phyloP scores from a whole-genome alignment of 2,797 vertebrate genomes.

The Darevskia nairensis region DNA sequence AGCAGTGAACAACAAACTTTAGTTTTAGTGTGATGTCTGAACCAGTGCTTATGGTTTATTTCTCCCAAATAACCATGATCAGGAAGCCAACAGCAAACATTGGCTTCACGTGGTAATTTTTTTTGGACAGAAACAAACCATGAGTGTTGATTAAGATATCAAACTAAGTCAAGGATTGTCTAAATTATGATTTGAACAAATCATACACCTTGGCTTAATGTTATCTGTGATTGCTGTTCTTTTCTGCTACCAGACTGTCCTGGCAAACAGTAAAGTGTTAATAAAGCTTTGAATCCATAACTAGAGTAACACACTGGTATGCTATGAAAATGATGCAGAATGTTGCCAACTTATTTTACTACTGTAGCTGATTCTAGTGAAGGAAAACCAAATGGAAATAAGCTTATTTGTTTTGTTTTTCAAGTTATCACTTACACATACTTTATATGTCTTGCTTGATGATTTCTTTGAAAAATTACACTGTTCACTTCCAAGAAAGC shows the following conservation, averaged over 20 bases:
- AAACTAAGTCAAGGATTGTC: too few species aligned
- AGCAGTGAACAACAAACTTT: not conserved
- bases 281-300: constrained; percentile 47
- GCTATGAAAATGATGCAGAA: not conserved
- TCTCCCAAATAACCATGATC: not conserved
- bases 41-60: not conserved
- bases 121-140: not conserved
- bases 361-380: not conserved
- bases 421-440: not conserved
- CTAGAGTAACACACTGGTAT: constrained; percentile 50
- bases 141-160: too few species aligned
- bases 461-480: not conserved
- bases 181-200: too few species aligned
- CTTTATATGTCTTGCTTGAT: not conserved
- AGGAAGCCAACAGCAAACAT: not conserved
- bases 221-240: constrained; percentile 36
- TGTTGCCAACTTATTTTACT: constrained; percentile 2
- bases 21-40: not conserved
- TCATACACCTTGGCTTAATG: not conserved
- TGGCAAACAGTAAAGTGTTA: constrained; percentile 48
- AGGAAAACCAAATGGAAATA: not conserved
- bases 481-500: not conserved
- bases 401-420: not conserved
- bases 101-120: not conserved
- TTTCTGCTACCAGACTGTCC: constrained; percentile 25